Base-by-base conservation (phyloP, 2,888 invertebrate species). In the Ornithoptera alexandrae region DNA sequence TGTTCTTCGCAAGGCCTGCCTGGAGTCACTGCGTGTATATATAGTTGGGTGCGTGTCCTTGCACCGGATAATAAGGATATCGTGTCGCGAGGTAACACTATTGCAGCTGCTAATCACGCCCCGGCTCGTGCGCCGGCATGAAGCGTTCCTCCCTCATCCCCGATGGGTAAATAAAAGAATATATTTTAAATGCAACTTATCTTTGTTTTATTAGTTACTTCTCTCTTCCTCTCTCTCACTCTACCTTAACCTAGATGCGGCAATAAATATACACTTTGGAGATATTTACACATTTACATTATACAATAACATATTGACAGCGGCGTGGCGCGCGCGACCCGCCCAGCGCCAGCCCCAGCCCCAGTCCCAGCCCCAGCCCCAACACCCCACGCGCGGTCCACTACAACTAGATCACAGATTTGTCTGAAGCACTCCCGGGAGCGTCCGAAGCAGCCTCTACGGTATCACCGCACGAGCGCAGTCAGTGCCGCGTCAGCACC, bases 401-500 rank as follows among this genome's bases (percentile, higher is more conserved):
- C 79, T 87, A 87, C 76, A 74, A 74, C 89, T 90, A 91, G 79
- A 91, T 91, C 91, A 91, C 91, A 91, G 91, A 89, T 90, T 80
- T 78, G 75, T 79, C 79, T 78, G 76, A 76, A 78, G 76, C 77
- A 74, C 80, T 76, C 75, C 72, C 62, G 72, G 71, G 74, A 74
- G 73, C 77, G 77, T 79, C 80, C 75, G 77, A 76, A 76, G 74
- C 75, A 79, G 82, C 79, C 79, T 81, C 77, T 70, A 72, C 70
- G 80, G 79, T 78, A 76, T 77, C 76, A 24, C 58, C 39, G 20
- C 56, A 20, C 61, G 56, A 46, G 42, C 30, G 68, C 68, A 73
- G 69, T 89, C 88, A 92, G 76, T 94, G 93, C 78, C 94, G 89
- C 72, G 93, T 92, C 46, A 94, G 90, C 46, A 94, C 93, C 64